Evolutionary conservation across 2,888 invertebrate genomes (phyloP).

Genomic region (Microplitis manilae): DNA sequence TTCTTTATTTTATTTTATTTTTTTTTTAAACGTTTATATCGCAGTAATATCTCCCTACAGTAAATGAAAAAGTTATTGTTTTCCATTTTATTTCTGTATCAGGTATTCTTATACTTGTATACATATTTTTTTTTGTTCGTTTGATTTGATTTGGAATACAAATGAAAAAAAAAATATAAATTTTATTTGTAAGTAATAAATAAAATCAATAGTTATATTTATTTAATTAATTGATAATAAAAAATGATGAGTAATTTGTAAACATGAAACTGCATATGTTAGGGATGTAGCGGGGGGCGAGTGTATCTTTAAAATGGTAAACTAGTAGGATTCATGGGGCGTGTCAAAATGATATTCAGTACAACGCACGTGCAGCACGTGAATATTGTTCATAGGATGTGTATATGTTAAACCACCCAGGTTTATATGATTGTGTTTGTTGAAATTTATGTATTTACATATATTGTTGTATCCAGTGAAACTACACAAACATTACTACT

Average conservation of each 20-base stretch:
- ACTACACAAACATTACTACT: neutral
- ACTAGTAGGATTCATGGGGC: neutral
- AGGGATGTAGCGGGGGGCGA: neutral
- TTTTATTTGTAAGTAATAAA: no score
- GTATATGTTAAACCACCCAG: neutral
- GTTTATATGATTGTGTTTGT: constrained; percentile 47
- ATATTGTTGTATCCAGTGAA: neutral
- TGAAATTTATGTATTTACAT: constrained; percentile 45
- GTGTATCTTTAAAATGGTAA: neutral
- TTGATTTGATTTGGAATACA: neutral
- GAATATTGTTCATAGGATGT: constrained; percentile 35
- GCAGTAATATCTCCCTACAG: constrained; percentile 56
- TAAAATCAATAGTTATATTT: neutral
- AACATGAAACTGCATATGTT: constrained; percentile 1
- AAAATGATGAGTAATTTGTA: neutral
- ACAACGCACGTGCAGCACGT: constrained; percentile 23
- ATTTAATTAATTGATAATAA: neutral
- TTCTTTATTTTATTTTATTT: neutral
- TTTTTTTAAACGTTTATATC: constrained; percentile 49
- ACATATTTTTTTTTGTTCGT: constrained; percentile 2
- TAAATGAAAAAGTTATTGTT: constrained; percentile 61
- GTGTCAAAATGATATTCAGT: constrained; percentile 1
- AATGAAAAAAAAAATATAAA: neutral
- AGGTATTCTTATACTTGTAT: constrained; percentile 19
- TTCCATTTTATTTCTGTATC: constrained; percentile 52